These are phyloP conservation scores for Larimichthys crocea DNA, from an alignment of 2,113 vertebrate species.

Conservation along the genomic window DNA sequence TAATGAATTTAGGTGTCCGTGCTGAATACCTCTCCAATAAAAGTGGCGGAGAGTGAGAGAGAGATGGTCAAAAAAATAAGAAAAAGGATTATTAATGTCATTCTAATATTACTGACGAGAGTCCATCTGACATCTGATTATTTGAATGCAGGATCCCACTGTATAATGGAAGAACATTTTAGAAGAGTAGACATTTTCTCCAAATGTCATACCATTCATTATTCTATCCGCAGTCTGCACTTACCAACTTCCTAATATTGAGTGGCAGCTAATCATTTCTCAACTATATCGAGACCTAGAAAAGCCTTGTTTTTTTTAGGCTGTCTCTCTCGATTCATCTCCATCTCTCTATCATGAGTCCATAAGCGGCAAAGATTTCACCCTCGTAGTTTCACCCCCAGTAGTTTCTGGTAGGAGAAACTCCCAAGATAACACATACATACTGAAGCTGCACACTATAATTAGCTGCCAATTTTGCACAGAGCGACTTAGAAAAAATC, in stretches of 20 bases:
- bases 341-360: not conserved
- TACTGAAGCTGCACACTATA: slow-evolving; percentile 8
- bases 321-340: not conserved
- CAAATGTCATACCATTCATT: slow-evolving; percentile 60
- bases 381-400: not conserved
- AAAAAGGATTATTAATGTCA: slow-evolving; percentile 6
- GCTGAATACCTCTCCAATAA: not conserved
- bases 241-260: slow-evolving; percentile 30
- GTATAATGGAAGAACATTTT: slow-evolving; percentile 36
- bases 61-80: not conserved
- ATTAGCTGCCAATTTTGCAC: slow-evolving; percentile 28
- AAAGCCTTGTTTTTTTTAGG: not conserved
- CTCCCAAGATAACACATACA: not conserved
- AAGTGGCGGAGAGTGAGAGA: not conserved
- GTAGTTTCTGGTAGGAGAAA: not conserved
- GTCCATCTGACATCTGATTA: slow-evolving; percentile 25
- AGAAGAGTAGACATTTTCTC: slow-evolving; percentile 47
- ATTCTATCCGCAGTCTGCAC: slow-evolving; percentile 34
- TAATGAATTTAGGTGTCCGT: not conserved
- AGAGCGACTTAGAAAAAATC: not conserved
- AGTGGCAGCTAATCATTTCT: slow-evolving; percentile 50
- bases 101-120: slow-evolving; percentile 19
- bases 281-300: slow-evolving; percentile 24
- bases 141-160: slow-evolving; percentile 20
- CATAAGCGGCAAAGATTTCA: not conserved